Evolutionary conservation across 2,888 invertebrate species (phyloP), one percentile per base, ranked within the genome.

Genomic region (Anthoptus insignis): DNA sequence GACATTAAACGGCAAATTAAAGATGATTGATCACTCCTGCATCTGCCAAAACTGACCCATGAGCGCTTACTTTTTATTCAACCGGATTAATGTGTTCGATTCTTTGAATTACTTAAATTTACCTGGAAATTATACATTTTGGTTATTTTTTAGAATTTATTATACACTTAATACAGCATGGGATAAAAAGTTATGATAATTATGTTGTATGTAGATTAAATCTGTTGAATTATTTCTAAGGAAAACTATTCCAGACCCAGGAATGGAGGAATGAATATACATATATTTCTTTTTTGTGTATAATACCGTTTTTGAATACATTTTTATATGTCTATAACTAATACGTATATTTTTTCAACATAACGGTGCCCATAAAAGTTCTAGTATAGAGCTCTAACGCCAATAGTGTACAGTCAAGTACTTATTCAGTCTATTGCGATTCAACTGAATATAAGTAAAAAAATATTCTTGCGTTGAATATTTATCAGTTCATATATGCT

Each of bases 1-100:
- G 49, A 56, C 49, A 37, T 39, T 57, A 57, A 64, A 56, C 57
- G 57, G 63, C 63, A 57, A 64, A 64, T 64, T 64, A 50, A 57
- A 64, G 63, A 57, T 57, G 57, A 64, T 64, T 64, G 63, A 64
- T 64, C 63, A 32, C 63, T 34, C 22, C 49, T 34, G 22, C 56
- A 37, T 34, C 27, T 49, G 63, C 49, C 57, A 42, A 42, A 39
- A 57, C n/a, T 47, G 63, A 57, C 50, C 42, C 42, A 57, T 56
- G n/a, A 24, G 16, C 21, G 29, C n/a, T 29, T 14, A 47, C 34
- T 59, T 50, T 59, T 59, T 21, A 50, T 59, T 50, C 45, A 9
- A 19, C 19, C 1, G 13, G 21, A 19, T n/a, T n/a, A 34, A 16
- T 37, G 13, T 3, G n/a, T 53, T 53, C 9, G 21, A n/a, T 22